Conservation (phyloP, 2,888 invertebrate genomes). For the Altica lythri region DNA sequence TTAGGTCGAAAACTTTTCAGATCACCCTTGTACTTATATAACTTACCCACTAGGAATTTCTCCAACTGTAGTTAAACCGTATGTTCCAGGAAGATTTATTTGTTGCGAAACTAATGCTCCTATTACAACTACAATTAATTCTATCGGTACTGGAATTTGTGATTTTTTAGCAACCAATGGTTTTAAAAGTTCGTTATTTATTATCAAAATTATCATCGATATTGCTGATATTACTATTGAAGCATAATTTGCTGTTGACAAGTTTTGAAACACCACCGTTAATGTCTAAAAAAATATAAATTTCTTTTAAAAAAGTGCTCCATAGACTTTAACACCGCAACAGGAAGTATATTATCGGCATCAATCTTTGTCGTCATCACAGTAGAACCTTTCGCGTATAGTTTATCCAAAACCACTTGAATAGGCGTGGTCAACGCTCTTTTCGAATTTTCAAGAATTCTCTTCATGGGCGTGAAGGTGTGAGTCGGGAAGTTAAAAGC, state of each 20-base stretch:
- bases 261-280: slow-evolving; percentile 30
- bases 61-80: slow-evolving; percentile 66
- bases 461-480: too few species aligned
- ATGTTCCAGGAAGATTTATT: slow-evolving; percentile 59
- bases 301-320: neutral
- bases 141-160: slow-evolving; percentile 74
- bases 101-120: slow-evolving; percentile 70
- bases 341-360: too few species aligned
- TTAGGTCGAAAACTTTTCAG: too few species aligned
- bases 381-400: too few species aligned
- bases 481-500: too few species aligned
- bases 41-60: slow-evolving; percentile 70
- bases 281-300: slow-evolving; percentile 34
- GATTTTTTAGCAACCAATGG: slow-evolving; percentile 64
- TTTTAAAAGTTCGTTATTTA: slow-evolving; percentile 70
- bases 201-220: slow-evolving; percentile 58
- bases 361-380: too few species aligned
- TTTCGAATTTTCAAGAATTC: too few species aligned
- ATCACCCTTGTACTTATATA: too few species aligned
- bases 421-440: too few species aligned
- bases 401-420: too few species aligned
- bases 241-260: slow-evolving; percentile 18
- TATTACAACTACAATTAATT: slow-evolving; percentile 71
- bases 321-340: too few species aligned
- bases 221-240: slow-evolving; percentile 56